Evolutionary conservation across 92 coral and sea anemone genomes (phyloP).

Genomic region (Ricordea florida): DNA sequence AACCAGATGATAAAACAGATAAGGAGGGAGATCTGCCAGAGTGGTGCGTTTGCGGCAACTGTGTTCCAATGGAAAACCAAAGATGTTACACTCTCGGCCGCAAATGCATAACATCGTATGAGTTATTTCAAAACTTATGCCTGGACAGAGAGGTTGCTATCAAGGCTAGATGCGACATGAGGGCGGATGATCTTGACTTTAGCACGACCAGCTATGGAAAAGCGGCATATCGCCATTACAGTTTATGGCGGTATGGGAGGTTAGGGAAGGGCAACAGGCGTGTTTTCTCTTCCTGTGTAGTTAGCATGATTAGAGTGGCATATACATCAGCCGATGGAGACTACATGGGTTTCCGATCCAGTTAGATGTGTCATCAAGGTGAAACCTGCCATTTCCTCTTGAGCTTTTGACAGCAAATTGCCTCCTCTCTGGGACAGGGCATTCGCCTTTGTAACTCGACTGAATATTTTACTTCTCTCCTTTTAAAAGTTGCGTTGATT

Average conservation of each 20-base stretch:
- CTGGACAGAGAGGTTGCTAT: slow-evolving; percentile 57
- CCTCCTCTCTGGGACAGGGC: no score
- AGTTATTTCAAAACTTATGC: slow-evolving; percentile 32
- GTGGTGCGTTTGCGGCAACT: slow-evolving; percentile 62
- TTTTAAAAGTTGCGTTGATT: no score
- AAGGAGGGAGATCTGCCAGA: not conserved
- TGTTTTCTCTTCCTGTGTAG: slow-evolving; percentile 55
- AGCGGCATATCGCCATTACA: slow-evolving; percentile 51
- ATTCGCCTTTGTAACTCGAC: no score
- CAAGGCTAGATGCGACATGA: slow-evolving; percentile 58
- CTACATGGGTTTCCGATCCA: slow-evolving; percentile 64
- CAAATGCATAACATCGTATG: slow-evolving; percentile 46
- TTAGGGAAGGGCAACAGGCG: slow-evolving; percentile 57
- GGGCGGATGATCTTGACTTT: slow-evolving; percentile 53
- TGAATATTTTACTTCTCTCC: no score
- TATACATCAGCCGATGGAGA: slow-evolving; percentile 62
- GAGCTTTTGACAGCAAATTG: not conserved
- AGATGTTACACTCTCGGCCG: slow-evolving; percentile 37
- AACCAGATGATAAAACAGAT: not conserved
- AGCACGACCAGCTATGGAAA: slow-evolving; percentile 35
- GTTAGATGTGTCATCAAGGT: not conserved
- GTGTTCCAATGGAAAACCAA: slow-evolving; percentile 32
- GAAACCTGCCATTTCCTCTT: not conserved
- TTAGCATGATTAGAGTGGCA: slow-evolving; percentile 17
- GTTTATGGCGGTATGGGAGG: slow-evolving; percentile 50